Percentiles rank a stretch among this genome's conserved stretches.
These are phyloP conservation scores for Calephelis virginiensis DNA, from an alignment of 1,140 invertebrate genomes.

Conservation along the genomic window DNA sequence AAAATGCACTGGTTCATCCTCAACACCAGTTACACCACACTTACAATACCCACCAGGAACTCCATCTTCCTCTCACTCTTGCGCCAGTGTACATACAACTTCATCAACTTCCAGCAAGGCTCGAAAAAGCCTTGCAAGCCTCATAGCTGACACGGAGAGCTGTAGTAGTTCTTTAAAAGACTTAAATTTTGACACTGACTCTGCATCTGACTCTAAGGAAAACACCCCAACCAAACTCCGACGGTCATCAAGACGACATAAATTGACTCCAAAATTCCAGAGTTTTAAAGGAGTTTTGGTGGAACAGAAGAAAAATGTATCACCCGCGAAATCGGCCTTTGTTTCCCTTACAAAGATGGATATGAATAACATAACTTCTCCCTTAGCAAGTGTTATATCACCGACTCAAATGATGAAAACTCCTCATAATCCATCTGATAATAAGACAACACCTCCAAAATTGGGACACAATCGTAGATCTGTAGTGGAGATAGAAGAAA, in stretches of 20 bases:
- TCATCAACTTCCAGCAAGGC: slow-evolving; percentile 64
- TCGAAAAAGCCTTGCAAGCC: slow-evolving; percentile 60
- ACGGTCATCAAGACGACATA: slow-evolving; percentile 43
- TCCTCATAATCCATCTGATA: slow-evolving; percentile 69
- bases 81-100: slow-evolving; percentile 58
- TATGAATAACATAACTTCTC: slow-evolving; percentile 35
- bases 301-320: slow-evolving; percentile 61
- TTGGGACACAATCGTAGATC: slow-evolving; percentile 54
- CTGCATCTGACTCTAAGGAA: slow-evolving; percentile 68
- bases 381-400: slow-evolving; percentile 42
- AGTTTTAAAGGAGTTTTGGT: slow-evolving; percentile 63
- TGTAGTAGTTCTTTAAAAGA: slow-evolving; percentile 76
- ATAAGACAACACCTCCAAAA: slow-evolving; percentile 54
- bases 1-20: slow-evolving; percentile 51
- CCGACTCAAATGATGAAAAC: slow-evolving; percentile 77
- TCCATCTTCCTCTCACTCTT: slow-evolving; percentile 66
- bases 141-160: slow-evolving; percentile 73
- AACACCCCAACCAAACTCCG: slow-evolving; percentile 62
- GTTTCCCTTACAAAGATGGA: slow-evolving; percentile 65
- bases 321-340: slow-evolving; percentile 57
- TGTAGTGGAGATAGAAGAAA: slow-evolving; percentile 56
- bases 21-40: slow-evolving; percentile 64
- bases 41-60: slow-evolving; percentile 57
- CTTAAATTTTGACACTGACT: slow-evolving; percentile 71
- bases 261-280: slow-evolving; percentile 56